Base-by-base conservation (phyloP, 1,140 invertebrate genomes). In the Thrips palmi region DNA sequence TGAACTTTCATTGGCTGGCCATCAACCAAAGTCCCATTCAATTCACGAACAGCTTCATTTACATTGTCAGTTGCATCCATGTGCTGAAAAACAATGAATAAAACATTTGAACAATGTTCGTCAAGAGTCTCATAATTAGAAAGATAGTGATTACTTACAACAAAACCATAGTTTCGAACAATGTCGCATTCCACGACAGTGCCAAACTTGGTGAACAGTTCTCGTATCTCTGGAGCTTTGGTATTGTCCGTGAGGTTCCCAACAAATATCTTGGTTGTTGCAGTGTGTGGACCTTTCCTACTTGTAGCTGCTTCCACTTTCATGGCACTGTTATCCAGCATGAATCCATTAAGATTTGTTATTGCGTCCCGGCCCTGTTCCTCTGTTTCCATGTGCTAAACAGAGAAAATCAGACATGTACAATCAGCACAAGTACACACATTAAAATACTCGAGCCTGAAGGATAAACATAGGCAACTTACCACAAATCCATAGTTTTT, bases 401-500 rank as follows among this genome's bases (percentile, higher is more conserved):
- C 51, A 44, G 34, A 43, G 39, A 45, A 12, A 38, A 36, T 18
- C n/a, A 38, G 17, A 35, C 15, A 14, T 19, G n/a, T n/a, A n/a
- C n/a, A n/a, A n/a, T n/a, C n/a, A n/a, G n/a, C n/a, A n/a, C n/a
- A n/a, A n/a, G n/a, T n/a, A n/a, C n/a, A n/a, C n/a, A n/a, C n/a
- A n/a, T n/a, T n/a, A n/a, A n/a, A n/a, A n/a, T n/a, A n/a, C n/a
- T n/a, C n/a, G n/a, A n/a, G n/a, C n/a, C n/a, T n/a, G n/a, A 36
- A 7, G 24, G 7, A 27, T 6, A n/a, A 27, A 19, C 17, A 5
- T 33, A n/a, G n/a, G n/a, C 4, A 22, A 62, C 71, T 70, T 59
- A 77, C 74, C 55, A 93, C 86, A 72, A 94, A 94, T 50, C 86
- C 88, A 75, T 89, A 94, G 66, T 92, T 92, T 65, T 87, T 87